A percentile compares a stretch with the other conserved stretches of the same genome.
Conservation (phyloP, 2,797 vertebrate species). For the Atherinosoma microstoma region DNA sequence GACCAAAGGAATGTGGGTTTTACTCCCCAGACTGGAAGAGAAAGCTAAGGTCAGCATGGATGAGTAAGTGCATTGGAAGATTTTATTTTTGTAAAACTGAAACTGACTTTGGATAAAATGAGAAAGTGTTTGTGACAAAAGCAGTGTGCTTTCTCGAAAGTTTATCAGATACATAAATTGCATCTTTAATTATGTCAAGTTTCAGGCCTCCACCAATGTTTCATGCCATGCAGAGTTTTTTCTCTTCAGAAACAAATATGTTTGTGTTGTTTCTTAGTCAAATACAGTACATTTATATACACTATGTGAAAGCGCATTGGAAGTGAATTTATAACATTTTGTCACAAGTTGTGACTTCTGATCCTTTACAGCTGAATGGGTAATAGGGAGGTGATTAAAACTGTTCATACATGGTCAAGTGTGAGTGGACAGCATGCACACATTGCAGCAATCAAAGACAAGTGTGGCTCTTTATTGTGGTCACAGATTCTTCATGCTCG, state of each 20-base stretch:
- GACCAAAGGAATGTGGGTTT: slow-evolving; percentile 6
- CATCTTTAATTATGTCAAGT: background rate
- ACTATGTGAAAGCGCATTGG: background rate
- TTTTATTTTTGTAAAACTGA: background rate
- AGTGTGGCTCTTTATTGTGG: slow-evolving; percentile 62
- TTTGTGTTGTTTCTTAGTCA: background rate
- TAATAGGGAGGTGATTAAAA: slow-evolving; percentile 25
- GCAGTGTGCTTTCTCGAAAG: background rate
- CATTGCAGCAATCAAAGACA: slow-evolving; percentile 45
- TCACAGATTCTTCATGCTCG: slow-evolving; percentile 34
- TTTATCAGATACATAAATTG: background rate
- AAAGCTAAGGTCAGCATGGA: slow-evolving; percentile 6
- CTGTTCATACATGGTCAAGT: slow-evolving; percentile 19
- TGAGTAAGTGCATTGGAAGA: slow-evolving; percentile 7
- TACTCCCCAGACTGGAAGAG: slow-evolving; percentile 14
- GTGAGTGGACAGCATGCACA: background rate
- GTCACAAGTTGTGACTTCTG: slow-evolving; percentile 33
- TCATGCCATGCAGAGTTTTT: background rate
- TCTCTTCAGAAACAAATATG: background rate
- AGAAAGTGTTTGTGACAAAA: slow-evolving; percentile 2
- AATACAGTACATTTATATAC: background rate
- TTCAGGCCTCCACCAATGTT: background rate
- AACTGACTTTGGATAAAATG: slow-evolving; percentile 14
- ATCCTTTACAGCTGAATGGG: slow-evolving; percentile 51
- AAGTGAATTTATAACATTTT: slow-evolving; percentile 31